Base-by-base conservation (phyloP, 2,797 vertebrate species). In the Macropodus opercularis region DNA sequence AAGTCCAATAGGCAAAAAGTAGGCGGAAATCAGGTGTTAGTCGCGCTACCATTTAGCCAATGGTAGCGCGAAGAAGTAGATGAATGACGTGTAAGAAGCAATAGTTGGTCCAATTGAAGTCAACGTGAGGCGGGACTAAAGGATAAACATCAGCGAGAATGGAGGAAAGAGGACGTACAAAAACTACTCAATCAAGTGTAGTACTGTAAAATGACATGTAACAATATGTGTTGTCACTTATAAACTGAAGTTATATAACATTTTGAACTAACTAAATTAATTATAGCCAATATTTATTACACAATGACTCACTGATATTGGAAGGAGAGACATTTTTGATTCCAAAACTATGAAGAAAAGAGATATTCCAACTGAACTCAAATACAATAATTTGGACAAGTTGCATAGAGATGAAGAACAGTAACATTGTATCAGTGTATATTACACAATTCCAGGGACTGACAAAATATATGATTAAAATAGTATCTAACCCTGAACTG, bases 21-120 rank as follows among this genome's bases (percentile, higher is more conserved):
- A 13, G 67, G 72, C 5, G 26, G 69, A 12, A 5, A 7, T 3
- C 3, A 4, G 0, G 14, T 2, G 4, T 35, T 0, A 24, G 2
- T n/a, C n/a, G n/a, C n/a, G n/a, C n/a, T n/a, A n/a, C n/a, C n/a
- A 0, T 14, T 63, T 9, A 18, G 49, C 87, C 85, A 90, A 88
- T 83, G 2, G 46, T 0, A 46, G 19, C 1, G 5, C 39, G 39
- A 40, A 48, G 8, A 0, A 6, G 0, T 0, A 6, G 0, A 24
- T 41, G 48, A 67, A 29, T 5, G 42, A 8, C 5, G 12, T 2
- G 1, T 18, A 0, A 1, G 3, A 18, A 1, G 3, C 3, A 3
- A 13, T 0, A 0, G 2, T 8, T 41, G 2, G 1, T 32, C 76
- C 67, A 83, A 80, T 85, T 13, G 32, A 0, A 36, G 22, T 13